A percentile compares a stretch with the other conserved stretches of the same genome.
Conservation (phyloP, 2,888 invertebrate genomes). For the Eledona agricola region DNA sequence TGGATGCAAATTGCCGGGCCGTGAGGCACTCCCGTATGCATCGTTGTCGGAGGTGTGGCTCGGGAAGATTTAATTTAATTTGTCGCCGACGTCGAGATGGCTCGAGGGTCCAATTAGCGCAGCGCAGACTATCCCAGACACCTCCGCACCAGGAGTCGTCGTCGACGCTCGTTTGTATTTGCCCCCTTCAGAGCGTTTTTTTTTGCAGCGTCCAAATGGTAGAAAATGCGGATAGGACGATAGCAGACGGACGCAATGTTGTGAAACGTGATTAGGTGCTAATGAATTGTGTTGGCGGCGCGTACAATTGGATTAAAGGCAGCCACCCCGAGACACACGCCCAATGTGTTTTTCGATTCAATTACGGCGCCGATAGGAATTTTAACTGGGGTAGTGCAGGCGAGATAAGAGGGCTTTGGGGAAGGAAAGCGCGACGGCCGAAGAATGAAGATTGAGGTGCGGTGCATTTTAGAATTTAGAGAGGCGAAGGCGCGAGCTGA, state of each 20-base stretch:
- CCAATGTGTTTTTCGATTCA: slow-evolving; percentile 58
- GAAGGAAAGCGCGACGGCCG: slow-evolving; percentile 37
- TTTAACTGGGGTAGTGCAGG: slow-evolving; percentile 49
- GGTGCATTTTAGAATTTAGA: slow-evolving; percentile 48
- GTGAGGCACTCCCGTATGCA: slow-evolving; percentile 36
- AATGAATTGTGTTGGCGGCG: slow-evolving; percentile 58
- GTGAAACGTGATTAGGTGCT: slow-evolving; percentile 60
- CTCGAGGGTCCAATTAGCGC: slow-evolving; percentile 38
- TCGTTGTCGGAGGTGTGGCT: slow-evolving; percentile 41
- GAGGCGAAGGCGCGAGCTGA: slow-evolving; percentile 42
- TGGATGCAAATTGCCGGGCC: slow-evolving; percentile 35
- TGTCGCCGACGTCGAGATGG: slow-evolving; percentile 41
- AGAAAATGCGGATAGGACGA: slow-evolving; percentile 54
- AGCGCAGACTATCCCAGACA: slow-evolving; percentile 26
- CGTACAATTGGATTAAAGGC: slow-evolving; percentile 58
- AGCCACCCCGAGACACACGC: slow-evolving; percentile 44
- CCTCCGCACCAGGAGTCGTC: slow-evolving; percentile 35
- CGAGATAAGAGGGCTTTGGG: slow-evolving; percentile 50
- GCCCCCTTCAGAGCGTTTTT: too few relatives aligned
- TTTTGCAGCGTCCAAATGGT: slow-evolving; percentile 29
- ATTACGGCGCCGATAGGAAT: slow-evolving; percentile 53
- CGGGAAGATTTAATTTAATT: slow-evolving; percentile 46
- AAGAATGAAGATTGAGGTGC: slow-evolving; percentile 53
- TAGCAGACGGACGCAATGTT: slow-evolving; percentile 58
- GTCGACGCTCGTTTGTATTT: too few relatives aligned